phyloP scores from a whole-genome alignment of 2,113 vertebrate species.

The Hymenochirus boettgeri region DNA sequence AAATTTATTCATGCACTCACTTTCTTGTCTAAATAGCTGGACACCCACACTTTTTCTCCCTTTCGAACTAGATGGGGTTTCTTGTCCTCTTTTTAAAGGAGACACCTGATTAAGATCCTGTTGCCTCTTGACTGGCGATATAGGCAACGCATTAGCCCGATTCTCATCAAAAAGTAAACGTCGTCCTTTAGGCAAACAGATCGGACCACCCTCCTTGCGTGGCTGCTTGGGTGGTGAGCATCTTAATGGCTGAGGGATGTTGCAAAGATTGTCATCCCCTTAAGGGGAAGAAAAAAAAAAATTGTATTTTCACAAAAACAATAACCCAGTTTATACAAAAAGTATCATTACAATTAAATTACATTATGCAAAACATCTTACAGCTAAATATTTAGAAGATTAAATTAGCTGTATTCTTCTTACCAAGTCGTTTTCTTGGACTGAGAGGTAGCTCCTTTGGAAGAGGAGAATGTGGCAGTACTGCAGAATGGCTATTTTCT shows the following conservation, averaged over 20 bases:
- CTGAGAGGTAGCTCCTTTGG: slow-evolving; percentile 68
- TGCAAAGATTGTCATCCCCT: slow-evolving; percentile 89
- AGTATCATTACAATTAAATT: too few species aligned
- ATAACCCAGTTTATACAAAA: too few species aligned
- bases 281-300: not conserved
- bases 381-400: too few species aligned
- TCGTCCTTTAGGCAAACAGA: slow-evolving; percentile 45
- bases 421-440: slow-evolving; percentile 86
- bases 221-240: slow-evolving; percentile 81
- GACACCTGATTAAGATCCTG: not conserved
- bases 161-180: slow-evolving; percentile 55
- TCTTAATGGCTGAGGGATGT: slow-evolving; percentile 55
- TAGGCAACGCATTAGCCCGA: not conserved
- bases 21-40: slow-evolving; percentile 67
- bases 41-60: slow-evolving; percentile 41
- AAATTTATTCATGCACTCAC: too few species aligned
- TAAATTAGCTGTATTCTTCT: slow-evolving; percentile 27
- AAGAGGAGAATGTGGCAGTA: not conserved
- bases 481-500: not conserved
- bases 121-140: slow-evolving; percentile 49
- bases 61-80: slow-evolving; percentile 45
- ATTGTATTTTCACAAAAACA: too few species aligned
- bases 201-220: slow-evolving; percentile 62
- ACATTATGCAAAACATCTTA: not conserved
- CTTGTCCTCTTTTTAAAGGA: slow-evolving; percentile 30